Percentiles rank a stretch among this genome's conserved stretches.
These are phyloP conservation scores for Campopleginae sp. DNA, from an alignment of 2,888 invertebrate genomes.

Conservation along the genomic window DNA sequence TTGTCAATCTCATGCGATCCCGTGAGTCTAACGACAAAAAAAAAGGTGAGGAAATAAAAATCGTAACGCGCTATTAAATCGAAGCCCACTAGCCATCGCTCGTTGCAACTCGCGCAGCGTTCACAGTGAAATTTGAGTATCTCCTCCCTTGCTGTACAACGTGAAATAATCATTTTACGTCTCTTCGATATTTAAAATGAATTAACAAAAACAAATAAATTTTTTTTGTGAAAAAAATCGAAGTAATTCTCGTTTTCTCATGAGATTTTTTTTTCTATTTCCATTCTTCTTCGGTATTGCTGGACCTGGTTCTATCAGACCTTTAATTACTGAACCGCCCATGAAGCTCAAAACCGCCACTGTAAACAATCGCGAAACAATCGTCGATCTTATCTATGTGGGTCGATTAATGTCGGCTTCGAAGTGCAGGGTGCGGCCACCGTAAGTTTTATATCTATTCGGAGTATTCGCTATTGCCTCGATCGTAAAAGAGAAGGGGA, in stretches of 20 bases:
- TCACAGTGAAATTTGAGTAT: slow-evolving; percentile 73
- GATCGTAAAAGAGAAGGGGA: slow-evolving; percentile 30
- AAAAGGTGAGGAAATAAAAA: slow-evolving; percentile 12
- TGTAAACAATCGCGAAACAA: slow-evolving; percentile 76
- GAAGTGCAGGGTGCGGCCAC: slow-evolving; percentile 75
- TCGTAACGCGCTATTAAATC: slow-evolving; percentile 46
- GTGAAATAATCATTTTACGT: slow-evolving; percentile 62
- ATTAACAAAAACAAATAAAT: slow-evolving; percentile 55
- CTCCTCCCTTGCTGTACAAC: slow-evolving; percentile 61
- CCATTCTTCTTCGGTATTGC: slow-evolving; percentile 51
- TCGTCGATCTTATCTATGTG: slow-evolving; percentile 77
- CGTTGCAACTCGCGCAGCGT: slow-evolving; percentile 74
- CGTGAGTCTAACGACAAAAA: slow-evolving; percentile 38
- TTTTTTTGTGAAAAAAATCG: slow-evolving; percentile 59
- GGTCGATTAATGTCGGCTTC: slow-evolving; percentile 77
- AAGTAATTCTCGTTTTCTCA: slow-evolving; percentile 28
- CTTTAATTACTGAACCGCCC: slow-evolving; percentile 26
- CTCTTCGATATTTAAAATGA: slow-evolving; percentile 60
- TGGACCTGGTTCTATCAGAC: slow-evolving; percentile 27
- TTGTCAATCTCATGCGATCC: slow-evolving; percentile 66
- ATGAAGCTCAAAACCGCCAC: slow-evolving; percentile 29
- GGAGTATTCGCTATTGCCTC: slow-evolving; percentile 69
- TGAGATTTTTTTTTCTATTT: slow-evolving; percentile 36
- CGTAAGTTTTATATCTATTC: slow-evolving; percentile 50
- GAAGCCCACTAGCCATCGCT: slow-evolving; percentile 73